These are phyloP conservation scores for Myotis myotis DNA, from an alignment of 2,797 vertebrate species.

Conservation along the genomic window DNA sequence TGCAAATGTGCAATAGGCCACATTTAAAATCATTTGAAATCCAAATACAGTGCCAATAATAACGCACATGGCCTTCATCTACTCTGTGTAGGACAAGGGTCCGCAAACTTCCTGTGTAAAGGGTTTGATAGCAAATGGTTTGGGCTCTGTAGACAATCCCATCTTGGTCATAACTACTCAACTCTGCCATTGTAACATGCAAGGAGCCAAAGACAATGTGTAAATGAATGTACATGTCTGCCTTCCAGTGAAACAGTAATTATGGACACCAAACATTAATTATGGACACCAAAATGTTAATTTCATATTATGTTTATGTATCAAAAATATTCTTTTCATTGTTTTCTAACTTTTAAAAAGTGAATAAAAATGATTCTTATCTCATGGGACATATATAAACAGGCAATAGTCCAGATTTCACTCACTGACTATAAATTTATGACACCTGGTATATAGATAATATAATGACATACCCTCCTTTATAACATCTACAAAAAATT, in stretches of 20 bases:
- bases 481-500: neutral
- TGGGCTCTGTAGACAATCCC: neutral
- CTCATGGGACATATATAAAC: neutral
- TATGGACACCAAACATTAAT: neutral
- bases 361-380: neutral
- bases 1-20: neutral
- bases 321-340: neutral
- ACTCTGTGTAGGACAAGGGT: neutral
- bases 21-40: neutral
- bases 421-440: neutral
- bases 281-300: neutral
- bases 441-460: neutral
- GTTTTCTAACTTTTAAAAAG: neutral
- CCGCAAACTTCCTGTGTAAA: neutral
- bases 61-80: neutral
- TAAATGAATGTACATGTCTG: neutral
- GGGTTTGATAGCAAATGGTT: neutral
- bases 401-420: neutral
- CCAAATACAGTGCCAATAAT: neutral
- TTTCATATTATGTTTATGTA: neutral
- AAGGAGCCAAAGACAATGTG: neutral
- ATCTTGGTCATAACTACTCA: neutral
- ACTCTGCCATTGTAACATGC: neutral
- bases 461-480: neutral
- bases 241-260: neutral